phyloP scores from a whole-genome alignment of 2,888 invertebrate genomes.

The Prionchulus punctatus region DNA sequence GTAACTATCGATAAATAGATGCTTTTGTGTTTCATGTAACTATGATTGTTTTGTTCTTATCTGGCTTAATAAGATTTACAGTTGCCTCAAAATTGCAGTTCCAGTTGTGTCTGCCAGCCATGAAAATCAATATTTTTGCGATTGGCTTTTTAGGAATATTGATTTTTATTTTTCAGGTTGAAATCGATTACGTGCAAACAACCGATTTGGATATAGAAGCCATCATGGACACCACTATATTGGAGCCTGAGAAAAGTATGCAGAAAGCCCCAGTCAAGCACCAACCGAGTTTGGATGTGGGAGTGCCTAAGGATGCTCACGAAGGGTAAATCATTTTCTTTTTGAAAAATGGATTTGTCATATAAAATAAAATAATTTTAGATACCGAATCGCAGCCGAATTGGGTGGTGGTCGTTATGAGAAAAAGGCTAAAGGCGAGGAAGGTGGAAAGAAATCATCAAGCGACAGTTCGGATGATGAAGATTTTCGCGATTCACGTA shows the following conservation, averaged over 20 bases:
- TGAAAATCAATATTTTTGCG: too few relatives aligned
- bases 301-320: slow-evolving; percentile 16
- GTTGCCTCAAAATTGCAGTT: too few relatives aligned
- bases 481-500: slow-evolving; percentile 15
- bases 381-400: slow-evolving; percentile 23
- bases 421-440: not conserved
- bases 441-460: slow-evolving; percentile 15
- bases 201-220: slow-evolving; percentile 23
- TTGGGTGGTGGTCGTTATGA: slow-evolving; percentile 11
- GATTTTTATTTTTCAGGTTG: slow-evolving; percentile 21
- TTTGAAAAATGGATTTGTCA: too few relatives aligned
- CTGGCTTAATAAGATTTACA: too few relatives aligned
- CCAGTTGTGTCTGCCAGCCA: too few relatives aligned
- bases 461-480: slow-evolving; percentile 13
- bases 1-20: too few relatives aligned
- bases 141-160: too few relatives aligned
- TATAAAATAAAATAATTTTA: too few relatives aligned
- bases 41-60: too few relatives aligned
- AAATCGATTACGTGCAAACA: slow-evolving; percentile 31
- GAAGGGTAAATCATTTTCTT: slow-evolving; percentile 19
- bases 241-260: slow-evolving; percentile 18
- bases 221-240: slow-evolving; percentile 17
- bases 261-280: slow-evolving; percentile 11
- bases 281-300: slow-evolving; percentile 21
- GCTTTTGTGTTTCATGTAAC: too few relatives aligned